Evolutionary conservation across 23 tunicate species (phyloP), one percentile per base, ranked within the genome.

Genomic region (Styela clava): DNA sequence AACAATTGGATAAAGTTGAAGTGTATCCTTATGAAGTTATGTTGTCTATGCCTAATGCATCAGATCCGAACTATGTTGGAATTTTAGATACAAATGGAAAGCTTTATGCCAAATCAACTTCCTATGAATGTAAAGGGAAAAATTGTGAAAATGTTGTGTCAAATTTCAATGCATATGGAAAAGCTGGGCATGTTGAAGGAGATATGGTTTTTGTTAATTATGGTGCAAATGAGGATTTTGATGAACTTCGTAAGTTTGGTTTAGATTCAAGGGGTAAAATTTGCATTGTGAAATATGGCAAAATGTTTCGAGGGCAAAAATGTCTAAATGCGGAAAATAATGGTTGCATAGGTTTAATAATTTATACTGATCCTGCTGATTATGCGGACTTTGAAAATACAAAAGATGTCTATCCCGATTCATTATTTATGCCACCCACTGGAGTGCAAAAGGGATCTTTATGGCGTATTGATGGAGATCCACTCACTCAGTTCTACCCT

Each of bases 401-500:
- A 16, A 34, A 33, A n/a, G 31, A 73, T 62, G 83, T 34, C n/a
- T 96, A 91, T 84, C 99, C 99, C 19, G 52, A 96, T 24, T 62
- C 88, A 31, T 91, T 97, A 93, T 96, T 89, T 88, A 19, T 96
- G 62, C 99, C 99, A 5, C 44, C 78, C 33, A 61, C 86, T 36
- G 93, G 99, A 18, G 73, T 93, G 21, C 99, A 96, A 78, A 77
- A 97, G 69, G 99, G 99, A 0, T 63, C 88, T 12, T 31, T 71
- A 3, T 1, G 61, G 25, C 44, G 52, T 0, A 44, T 1, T 18
- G 37, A 69, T 70, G 99, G 99, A 1, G 99, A 96, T 51, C 99
- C 99, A 0, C 67, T 85, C n/a, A 96, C 99, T 19, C 94, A 90
- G 16, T 88, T 83, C 78, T 96, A 96, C 74, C 99, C 99, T 65